These are phyloP conservation scores for Colinus virginianus DNA, from an alignment of 2,113 vertebrate species.

Conservation along the genomic window DNA sequence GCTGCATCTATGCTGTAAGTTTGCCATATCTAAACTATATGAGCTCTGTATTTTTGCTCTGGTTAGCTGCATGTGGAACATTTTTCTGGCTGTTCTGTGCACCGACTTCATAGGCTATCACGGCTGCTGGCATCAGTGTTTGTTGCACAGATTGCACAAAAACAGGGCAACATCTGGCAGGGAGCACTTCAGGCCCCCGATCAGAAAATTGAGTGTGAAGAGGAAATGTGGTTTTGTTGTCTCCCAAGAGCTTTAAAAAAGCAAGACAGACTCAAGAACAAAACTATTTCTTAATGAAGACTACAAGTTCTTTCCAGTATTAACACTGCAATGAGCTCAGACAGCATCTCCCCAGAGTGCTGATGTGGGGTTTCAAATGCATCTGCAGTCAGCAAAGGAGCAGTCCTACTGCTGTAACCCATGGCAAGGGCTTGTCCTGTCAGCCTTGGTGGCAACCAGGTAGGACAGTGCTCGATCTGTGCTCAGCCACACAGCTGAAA, in stretches of 20 bases:
- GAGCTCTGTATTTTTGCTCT: background rate
- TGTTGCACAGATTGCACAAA: background rate
- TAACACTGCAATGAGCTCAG: conserved; percentile 43
- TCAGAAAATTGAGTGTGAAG: background rate
- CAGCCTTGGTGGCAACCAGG: background rate
- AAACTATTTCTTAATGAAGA: conserved; percentile 49
- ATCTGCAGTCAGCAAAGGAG: conserved; percentile 10
- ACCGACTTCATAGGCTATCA: background rate
- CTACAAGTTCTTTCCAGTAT: conserved; percentile 37
- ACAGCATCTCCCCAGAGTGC: conserved; percentile 39
- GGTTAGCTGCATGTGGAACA: background rate
- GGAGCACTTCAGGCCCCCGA: background rate
- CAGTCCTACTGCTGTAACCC: background rate
- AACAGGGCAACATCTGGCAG: conserved; percentile 55
- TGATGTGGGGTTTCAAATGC: conserved; percentile 2
- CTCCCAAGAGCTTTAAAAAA: conserved; percentile 39
- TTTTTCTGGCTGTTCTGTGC: background rate
- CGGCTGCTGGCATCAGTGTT: background rate
- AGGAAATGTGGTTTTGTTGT: conserved; percentile 33
- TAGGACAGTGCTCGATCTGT: background rate
- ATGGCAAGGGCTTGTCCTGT: background rate
- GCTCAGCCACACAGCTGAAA: background rate
- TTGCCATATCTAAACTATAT: background rate
- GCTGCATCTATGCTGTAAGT: background rate
- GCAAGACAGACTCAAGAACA: conserved; percentile 6